These are phyloP conservation scores for Drosophila nigricruria DNA, from an alignment of 2,888 invertebrate species.

Conservation along the genomic window DNA sequence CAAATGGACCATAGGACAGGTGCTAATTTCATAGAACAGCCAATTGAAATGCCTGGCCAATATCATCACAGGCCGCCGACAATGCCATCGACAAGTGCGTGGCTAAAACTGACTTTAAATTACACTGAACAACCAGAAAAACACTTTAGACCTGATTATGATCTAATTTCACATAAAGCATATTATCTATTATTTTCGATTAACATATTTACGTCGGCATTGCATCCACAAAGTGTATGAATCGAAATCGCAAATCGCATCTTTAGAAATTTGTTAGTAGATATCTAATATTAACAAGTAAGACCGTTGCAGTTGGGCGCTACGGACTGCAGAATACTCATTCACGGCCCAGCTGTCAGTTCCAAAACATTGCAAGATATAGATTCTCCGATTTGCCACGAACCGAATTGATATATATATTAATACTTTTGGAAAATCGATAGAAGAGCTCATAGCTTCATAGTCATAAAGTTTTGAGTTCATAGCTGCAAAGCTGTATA, in stretches of 20 bases:
- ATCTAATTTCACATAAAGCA: slow-evolving; percentile 8
- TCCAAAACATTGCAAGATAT: too few relatives aligned
- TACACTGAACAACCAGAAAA: slow-evolving; percentile 54
- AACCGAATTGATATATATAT: too few relatives aligned
- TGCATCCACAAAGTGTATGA: not conserved
- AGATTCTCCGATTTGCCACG: too few relatives aligned
- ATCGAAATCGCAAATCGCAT: not conserved
- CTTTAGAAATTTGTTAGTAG: not conserved
- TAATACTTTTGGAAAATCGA: too few relatives aligned
- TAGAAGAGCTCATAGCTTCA: too few relatives aligned
- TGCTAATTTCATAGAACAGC: slow-evolving; percentile 83
- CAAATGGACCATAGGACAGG: slow-evolving; percentile 82
- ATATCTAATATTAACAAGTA: too few relatives aligned
- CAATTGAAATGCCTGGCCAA: slow-evolving; percentile 74
- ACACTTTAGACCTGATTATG: slow-evolving; percentile 20
- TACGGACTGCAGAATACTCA: too few relatives aligned
- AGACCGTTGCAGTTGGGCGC: too few relatives aligned
- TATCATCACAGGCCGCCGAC: slow-evolving; percentile 71
- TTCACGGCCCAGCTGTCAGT: too few relatives aligned
- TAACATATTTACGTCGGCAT: not conserved
- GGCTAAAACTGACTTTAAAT: slow-evolving; percentile 74
- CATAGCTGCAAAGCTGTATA: too few relatives aligned
- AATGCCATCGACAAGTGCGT: slow-evolving; percentile 64
- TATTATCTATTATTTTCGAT: slow-evolving; percentile 3
- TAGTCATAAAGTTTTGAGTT: too few relatives aligned